Evolutionary conservation across 1,140 invertebrate genomes (phyloP).

Genomic region (Bombus soroeensis): DNA sequence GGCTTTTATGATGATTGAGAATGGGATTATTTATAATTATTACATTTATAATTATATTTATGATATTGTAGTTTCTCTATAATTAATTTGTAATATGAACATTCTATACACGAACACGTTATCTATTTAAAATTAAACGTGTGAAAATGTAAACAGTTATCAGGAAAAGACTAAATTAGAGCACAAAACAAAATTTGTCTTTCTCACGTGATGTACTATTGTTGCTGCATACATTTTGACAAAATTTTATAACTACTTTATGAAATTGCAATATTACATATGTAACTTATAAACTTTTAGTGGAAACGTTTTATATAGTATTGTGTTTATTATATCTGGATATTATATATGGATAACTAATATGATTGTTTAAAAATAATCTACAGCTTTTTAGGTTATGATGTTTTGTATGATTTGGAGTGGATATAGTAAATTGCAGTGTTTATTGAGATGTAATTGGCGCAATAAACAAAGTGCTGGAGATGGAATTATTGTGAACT

Average conservation of each 20-base stretch:
- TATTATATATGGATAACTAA: neutral
- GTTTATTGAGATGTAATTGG: neutral
- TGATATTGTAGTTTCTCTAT: neutral
- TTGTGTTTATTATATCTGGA: too few species aligned
- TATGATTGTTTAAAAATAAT: neutral
- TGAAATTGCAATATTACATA: neutral
- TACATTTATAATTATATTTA: neutral
- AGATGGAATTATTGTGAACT: neutral
- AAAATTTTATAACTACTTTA: neutral
- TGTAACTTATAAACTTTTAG: neutral
- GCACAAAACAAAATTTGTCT: neutral
- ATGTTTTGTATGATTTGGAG: neutral
- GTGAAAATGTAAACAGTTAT: neutral
- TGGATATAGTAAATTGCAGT: neutral
- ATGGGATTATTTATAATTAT: neutral
- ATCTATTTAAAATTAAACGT: neutral
- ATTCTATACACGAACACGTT: neutral
- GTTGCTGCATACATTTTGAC: neutral
- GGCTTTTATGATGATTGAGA: neutral
- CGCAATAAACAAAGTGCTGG: neutral
- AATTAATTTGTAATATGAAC: neutral
- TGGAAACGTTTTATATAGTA: neutral
- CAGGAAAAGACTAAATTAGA: neutral
- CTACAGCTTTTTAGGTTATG: neutral
- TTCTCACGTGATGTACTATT: neutral